Conservation (phyloP, 2,888 invertebrate species). For the Caradrina clavipalpis region DNA sequence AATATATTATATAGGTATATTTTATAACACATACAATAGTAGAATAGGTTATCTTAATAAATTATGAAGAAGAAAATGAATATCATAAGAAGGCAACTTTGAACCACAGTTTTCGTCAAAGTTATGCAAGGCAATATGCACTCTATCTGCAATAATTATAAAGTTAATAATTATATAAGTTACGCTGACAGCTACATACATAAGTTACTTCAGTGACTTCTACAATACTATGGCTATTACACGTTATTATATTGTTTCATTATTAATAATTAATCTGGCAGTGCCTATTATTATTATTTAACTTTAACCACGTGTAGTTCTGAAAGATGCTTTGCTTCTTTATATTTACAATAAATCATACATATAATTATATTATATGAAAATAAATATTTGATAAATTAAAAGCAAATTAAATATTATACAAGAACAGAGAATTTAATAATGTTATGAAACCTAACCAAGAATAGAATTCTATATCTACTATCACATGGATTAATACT, state of each 20-base stretch:
- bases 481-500: conserved; percentile 90
- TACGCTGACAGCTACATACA: conserved; percentile 1
- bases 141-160: neutral
- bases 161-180: conserved; percentile 18
- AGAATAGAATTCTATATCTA: conserved; percentile 77
- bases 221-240: conserved; percentile 29
- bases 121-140: conserved; percentile 29
- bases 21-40: conserved; percentile 32
- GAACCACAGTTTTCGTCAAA: conserved; percentile 35
- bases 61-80: conserved; percentile 37
- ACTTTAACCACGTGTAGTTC: conserved; percentile 39
- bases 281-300: conserved; percentile 71
- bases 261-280: conserved; percentile 70
- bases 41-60: conserved; percentile 27
- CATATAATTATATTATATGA: conserved; percentile 22
- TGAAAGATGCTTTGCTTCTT: conserved; percentile 36
- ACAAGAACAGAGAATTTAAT: conserved; percentile 28
- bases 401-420: conserved; percentile 21
- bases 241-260: conserved; percentile 36
- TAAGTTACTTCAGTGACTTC: conserved; percentile 16
- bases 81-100: conserved; percentile 33
- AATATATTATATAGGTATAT: conserved; percentile 6
- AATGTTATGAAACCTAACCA: conserved; percentile 51
- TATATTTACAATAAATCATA: conserved; percentile 38
- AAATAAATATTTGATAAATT: conserved; percentile 18